Evolutionary conservation across 64 coral and sea anemone species (phyloP), one percentile per base, ranked within the genome.

Genomic region (Montipora foliosa): DNA sequence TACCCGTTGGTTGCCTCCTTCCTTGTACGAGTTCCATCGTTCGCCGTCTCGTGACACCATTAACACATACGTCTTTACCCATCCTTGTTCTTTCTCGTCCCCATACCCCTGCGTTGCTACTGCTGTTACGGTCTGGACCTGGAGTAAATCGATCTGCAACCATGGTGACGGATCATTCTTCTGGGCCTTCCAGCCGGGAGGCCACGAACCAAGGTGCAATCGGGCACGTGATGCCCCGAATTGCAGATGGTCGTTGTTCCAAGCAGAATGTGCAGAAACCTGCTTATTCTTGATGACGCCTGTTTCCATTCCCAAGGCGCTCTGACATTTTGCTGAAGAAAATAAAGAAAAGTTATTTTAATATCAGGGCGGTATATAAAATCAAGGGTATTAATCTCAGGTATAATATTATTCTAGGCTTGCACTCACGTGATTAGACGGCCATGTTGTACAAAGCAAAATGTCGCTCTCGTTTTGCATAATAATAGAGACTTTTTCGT

Each of bases 81-180:
- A 98, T 84, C 95, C 93, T 6, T 60, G n/a, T 2, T 73, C 57
- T 5, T 80, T 83, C 15, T 79, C 78, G 44, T 76, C 66, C 29
- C 96, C 96, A 81, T 92, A 89, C 19, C 96, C 96, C 20, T 98
- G 96, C 1, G 96, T 98, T 62, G 93, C 78, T 15, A 95, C 76
- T 11, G 76, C 90, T 14, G 93, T 98, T 4, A 98, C 93, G 21
- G 84, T 85, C 45, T 58, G 91, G 44, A 15, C 62, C 8, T 47
- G 15, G 0, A 62, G 83, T 14, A 98, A 61, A 19, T 98, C 84
- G n/a, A 98, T 89, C 59, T 98, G 93, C 77, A 98, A 22, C 96
- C 96, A 98, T 4, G 93, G 92, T 25, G 87, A 69, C 8, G 78
- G 96, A 68, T 98, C 96, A 15, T 73, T 87, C 29, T 51, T 95